Evolutionary conservation across 2,797 vertebrate genomes (phyloP).

Genomic region (Phaenicophaeus curvirostris): DNA sequence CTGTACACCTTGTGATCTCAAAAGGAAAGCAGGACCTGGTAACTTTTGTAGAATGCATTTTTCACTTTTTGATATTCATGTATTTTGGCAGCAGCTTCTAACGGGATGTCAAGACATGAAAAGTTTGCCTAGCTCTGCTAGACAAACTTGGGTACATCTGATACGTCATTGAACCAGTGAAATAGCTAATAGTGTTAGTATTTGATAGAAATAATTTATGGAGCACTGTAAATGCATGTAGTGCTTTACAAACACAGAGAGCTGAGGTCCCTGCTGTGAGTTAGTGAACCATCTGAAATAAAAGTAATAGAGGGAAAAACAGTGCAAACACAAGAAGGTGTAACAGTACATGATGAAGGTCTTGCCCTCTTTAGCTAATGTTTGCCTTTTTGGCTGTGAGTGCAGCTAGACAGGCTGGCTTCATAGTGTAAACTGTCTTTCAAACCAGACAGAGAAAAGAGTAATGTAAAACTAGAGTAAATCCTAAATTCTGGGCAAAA

Average conservation of each 20-base stretch:
- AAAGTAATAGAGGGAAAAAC: neutral
- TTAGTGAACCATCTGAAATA: neutral
- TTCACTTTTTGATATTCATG: neutral
- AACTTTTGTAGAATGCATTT: neutral
- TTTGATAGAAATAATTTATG: neutral
- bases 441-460: neutral
- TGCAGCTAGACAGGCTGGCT: neutral
- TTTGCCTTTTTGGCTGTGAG: neutral
- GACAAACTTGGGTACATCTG: neutral
- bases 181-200: neutral
- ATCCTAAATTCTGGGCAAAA: neutral
- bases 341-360: neutral
- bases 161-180: neutral
- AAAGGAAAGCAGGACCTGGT: neutral
- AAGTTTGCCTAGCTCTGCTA: neutral
- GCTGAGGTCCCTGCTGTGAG: neutral
- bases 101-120: neutral
- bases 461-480: neutral
- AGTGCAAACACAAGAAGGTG: slow-evolving; percentile 1
- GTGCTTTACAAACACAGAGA: neutral
- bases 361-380: neutral
- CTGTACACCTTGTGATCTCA: neutral
- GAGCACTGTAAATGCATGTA: neutral
- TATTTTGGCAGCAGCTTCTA: neutral
- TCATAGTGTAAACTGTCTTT: neutral